Percentiles rank a stretch among this genome's conserved stretches.
phyloP scores from a whole-genome alignment of 64 coral and sea anemone genomes.

The Anthopleura sola region DNA sequence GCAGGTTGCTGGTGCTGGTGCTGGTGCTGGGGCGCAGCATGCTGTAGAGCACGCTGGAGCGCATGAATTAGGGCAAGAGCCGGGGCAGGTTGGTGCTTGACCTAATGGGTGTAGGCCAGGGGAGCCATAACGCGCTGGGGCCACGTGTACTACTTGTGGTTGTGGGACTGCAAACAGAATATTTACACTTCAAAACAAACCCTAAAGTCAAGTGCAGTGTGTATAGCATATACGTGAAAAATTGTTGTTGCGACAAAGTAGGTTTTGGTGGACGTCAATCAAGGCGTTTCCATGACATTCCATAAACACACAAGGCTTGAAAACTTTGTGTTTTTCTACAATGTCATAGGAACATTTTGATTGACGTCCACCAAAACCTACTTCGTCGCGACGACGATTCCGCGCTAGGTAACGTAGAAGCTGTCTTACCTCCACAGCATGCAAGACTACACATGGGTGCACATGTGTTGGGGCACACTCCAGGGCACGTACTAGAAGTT shows the following conservation, averaged over 20 bases:
- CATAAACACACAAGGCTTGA: too few species aligned
- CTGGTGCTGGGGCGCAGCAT: slow-evolving; percentile 17
- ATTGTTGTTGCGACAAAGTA: too few species aligned
- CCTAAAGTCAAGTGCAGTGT: too few species aligned
- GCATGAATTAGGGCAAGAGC: slow-evolving; percentile 68
- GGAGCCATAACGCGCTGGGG: slow-evolving; percentile 3
- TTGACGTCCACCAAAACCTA: too few species aligned
- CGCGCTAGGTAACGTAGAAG: too few species aligned
- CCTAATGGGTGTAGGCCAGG: slow-evolving; percentile 35
- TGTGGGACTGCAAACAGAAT: neutral
- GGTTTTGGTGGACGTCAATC: too few species aligned
- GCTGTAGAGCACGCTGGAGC: slow-evolving; percentile 53
- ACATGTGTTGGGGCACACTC: slow-evolving; percentile 69
- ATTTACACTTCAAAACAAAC: too few species aligned
- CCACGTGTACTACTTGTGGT: neutral
- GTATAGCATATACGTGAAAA: too few species aligned
- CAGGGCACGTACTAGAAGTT: slow-evolving; percentile 44
- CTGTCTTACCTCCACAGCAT: slow-evolving; percentile 13
- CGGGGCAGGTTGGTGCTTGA: slow-evolving; percentile 41
- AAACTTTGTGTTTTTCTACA: too few species aligned
- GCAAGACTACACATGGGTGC: slow-evolving; percentile 52
- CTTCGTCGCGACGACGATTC: too few species aligned
- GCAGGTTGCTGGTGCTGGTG: neutral
- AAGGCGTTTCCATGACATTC: too few species aligned
- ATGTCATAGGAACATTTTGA: too few species aligned